Evolutionary conservation across 2,797 vertebrate species (phyloP).

Genomic region (Gastrophryne carolinensis): DNA sequence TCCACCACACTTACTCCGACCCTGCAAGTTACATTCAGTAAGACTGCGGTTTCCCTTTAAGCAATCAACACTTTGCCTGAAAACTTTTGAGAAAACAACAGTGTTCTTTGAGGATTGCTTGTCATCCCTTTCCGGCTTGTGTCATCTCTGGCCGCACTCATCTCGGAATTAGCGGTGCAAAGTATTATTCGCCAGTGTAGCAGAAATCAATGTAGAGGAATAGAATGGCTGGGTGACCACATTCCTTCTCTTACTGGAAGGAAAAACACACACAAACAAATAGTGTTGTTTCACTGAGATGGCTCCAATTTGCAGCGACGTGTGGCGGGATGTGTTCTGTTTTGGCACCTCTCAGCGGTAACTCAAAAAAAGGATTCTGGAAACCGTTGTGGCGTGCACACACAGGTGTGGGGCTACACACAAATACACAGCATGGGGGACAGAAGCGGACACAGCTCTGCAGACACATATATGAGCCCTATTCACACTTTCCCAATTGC

Average conservation of each 20-base stretch:
- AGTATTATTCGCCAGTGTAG: slow-evolving; percentile 23
- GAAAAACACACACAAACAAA: slow-evolving; percentile 29
- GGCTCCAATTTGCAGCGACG: slow-evolving; percentile 21
- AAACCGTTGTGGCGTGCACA: background rate
- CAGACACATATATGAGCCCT: too few species aligned
- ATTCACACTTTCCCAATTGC: too few species aligned
- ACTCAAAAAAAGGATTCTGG: slow-evolving; percentile 15
- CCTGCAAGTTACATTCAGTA: too few species aligned
- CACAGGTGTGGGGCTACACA: too few species aligned
- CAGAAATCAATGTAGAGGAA: slow-evolving; percentile 20
- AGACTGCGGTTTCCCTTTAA: background rate
- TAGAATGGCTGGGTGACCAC: slow-evolving; percentile 1
- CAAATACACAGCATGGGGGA: too few species aligned
- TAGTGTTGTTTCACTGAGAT: slow-evolving; percentile 38
- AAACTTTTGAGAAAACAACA: background rate
- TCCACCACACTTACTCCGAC: too few species aligned
- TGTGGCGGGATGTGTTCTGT: slow-evolving; percentile 9
- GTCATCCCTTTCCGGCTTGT: background rate
- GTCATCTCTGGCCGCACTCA: slow-evolving; percentile 5
- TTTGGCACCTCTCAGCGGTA: slow-evolving; percentile 12
- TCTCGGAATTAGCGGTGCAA: slow-evolving; percentile 26
- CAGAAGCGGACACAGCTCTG: too few species aligned
- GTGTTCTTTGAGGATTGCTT: background rate
- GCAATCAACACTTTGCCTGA: background rate
- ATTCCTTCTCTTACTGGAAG: slow-evolving; percentile 2